A percentile compares a stretch with the other conserved stretches of the same genome.
Evolutionary conservation across 2,888 invertebrate genomes (phyloP).

Genomic region (Dinocampus coccinellae): DNA sequence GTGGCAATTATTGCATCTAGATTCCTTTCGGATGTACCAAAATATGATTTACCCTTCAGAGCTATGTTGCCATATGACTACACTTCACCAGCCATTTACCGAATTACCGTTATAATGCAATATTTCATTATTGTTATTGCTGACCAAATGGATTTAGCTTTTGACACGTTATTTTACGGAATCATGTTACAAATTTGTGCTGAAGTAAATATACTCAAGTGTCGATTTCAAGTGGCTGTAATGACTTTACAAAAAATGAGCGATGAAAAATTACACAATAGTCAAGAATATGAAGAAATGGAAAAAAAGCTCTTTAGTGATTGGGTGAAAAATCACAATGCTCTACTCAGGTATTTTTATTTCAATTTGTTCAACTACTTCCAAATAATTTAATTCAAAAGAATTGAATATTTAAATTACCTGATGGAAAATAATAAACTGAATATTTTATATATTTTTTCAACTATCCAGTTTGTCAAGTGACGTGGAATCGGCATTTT

Average conservation of each 20-base stretch:
- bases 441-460: not conserved
- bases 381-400: too few species aligned
- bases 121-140: conserved; percentile 24
- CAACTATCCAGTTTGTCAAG: not conserved
- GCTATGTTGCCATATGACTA: conserved; percentile 46
- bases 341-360: conserved; percentile 35
- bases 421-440: not conserved
- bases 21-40: too few species aligned
- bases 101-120: conserved; percentile 42
- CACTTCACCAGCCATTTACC: conserved; percentile 30
- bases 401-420: too few species aligned
- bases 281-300: not conserved
- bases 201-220: conserved; percentile 55
- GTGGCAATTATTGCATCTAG: too few species aligned
- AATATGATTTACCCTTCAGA: conserved; percentile 47
- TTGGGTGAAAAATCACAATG: conserved; percentile 38
- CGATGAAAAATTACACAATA: not conserved
- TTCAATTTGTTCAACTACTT: too few species aligned
- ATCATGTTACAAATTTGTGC: conserved; percentile 49
- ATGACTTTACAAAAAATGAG: conserved; percentile 7
- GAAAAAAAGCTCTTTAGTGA: conserved; percentile 29
- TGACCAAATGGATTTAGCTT: conserved; percentile 46
- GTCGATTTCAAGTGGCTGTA: conserved; percentile 42
- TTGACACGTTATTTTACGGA: conserved; percentile 54
- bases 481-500: not conserved